A percentile compares a stretch with the other conserved stretches of the same genome.
Conservation (phyloP, 1,140 invertebrate species). For the Ganaspis sp. region DNA sequence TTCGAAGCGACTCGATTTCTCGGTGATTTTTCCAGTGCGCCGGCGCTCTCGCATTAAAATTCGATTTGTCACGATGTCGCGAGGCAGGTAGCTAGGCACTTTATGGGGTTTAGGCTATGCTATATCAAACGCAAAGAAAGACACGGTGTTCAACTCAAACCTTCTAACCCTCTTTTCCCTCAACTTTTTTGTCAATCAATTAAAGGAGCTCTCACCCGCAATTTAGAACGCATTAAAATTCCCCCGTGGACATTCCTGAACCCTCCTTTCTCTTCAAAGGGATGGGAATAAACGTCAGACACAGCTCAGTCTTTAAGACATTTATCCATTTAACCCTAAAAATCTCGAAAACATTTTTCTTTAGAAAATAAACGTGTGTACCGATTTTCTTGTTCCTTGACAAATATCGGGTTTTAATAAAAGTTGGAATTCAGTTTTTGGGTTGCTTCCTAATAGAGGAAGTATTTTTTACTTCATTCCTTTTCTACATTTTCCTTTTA, state of each 20-base stretch:
- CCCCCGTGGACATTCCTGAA: constrained; percentile 43
- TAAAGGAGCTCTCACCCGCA: constrained; percentile 60
- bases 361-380: too few relatives aligned
- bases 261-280: constrained; percentile 40
- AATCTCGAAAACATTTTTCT: too few relatives aligned
- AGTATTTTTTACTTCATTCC: too few relatives aligned
- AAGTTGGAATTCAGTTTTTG: too few relatives aligned
- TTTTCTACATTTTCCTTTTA: too few relatives aligned
- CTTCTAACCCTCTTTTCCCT: constrained; percentile 50
- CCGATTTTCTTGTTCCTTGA: too few relatives aligned
- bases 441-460: too few relatives aligned
- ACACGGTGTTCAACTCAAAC: constrained; percentile 39
- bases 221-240: constrained; percentile 69
- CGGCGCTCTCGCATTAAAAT: constrained; percentile 50
- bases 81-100: constrained; percentile 38
- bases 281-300: too few relatives aligned
- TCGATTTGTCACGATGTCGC: constrained; percentile 57
- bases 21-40: neutral
- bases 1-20: neutral
- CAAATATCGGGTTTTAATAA: too few relatives aligned
- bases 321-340: neutral
- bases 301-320: too few relatives aligned
- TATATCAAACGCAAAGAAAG: constrained; percentile 36
- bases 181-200: constrained; percentile 69
- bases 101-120: neutral